Conservation (phyloP, 37 sponge, comb jelly and placozoan genomes). For the Spongilla lacustris region DNA sequence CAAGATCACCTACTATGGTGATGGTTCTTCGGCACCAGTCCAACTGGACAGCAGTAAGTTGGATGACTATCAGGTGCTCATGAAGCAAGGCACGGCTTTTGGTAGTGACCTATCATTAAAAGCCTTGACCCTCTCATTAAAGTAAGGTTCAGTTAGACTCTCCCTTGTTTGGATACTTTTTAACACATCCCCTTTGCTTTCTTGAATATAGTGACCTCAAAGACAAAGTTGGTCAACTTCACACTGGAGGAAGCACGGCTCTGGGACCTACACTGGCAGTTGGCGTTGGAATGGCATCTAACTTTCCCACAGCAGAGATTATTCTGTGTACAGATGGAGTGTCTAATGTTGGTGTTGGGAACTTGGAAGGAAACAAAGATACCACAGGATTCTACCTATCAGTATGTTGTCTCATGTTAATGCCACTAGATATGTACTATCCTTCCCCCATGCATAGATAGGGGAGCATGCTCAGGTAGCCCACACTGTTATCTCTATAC, state of each 20-base stretch:
- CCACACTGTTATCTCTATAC: conserved; percentile 80
- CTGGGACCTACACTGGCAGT: conserved; percentile 89
- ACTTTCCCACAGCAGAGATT: conserved; percentile 80
- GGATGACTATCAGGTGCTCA: conserved; percentile 62
- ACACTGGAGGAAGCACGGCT: conserved; percentile 83
- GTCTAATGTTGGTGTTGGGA: conserved; percentile 87
- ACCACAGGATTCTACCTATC: conserved; percentile 67
- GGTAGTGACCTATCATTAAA: conserved; percentile 61
- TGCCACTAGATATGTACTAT: too few relatives aligned
- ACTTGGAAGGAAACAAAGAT: conserved; percentile 36
- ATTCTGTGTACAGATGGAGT: conserved; percentile 93
- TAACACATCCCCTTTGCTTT: not conserved
- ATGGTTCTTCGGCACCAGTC: conserved; percentile 34
- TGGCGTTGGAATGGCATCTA: conserved; percentile 75
- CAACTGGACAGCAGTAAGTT: conserved; percentile 58
- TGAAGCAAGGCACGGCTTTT: conserved; percentile 67
- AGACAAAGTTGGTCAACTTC: conserved; percentile 37
- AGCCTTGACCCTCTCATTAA: too few relatives aligned
- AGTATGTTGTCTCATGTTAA: conserved; percentile 33
- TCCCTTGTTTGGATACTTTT: too few relatives aligned
- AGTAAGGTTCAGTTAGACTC: too few relatives aligned
- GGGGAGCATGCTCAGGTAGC: conserved; percentile 79
- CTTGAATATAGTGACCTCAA: conserved; percentile 58
- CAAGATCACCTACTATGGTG: conserved; percentile 79
- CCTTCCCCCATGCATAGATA: conserved; percentile 51